These are phyloP conservation scores for Amaurobius ferox DNA, from an alignment of 2,888 invertebrate genomes.

Conservation along the genomic window DNA sequence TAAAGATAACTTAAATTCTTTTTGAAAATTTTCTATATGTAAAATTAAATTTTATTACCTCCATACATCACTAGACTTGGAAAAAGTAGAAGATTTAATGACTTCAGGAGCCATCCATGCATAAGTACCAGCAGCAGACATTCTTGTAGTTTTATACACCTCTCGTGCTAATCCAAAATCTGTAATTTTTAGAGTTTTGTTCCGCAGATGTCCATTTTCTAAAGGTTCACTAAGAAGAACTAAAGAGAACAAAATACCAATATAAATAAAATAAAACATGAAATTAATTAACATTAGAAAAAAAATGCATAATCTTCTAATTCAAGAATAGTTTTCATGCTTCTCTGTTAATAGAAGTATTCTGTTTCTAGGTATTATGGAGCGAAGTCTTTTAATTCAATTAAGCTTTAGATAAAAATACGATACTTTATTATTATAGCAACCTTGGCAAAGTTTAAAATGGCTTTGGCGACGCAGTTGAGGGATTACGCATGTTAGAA, in stretches of 20 bases:
- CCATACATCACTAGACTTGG: slow-evolving; percentile 98
- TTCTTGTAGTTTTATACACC: slow-evolving; percentile 95
- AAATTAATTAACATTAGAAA: too few relatives aligned
- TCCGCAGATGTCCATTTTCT: slow-evolving; percentile 85
- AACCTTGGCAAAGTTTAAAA: too few relatives aligned
- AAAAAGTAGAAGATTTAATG: slow-evolving; percentile 91
- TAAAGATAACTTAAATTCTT: background rate
- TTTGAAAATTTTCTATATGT: too few relatives aligned
- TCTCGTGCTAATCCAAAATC: slow-evolving; percentile 97
- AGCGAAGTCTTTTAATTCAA: too few relatives aligned
- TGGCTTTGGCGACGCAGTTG: too few relatives aligned
- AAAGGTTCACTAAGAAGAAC: slow-evolving; percentile 79
- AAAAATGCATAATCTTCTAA: too few relatives aligned
- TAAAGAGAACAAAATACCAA: slow-evolving; percentile 75
- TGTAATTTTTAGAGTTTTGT: slow-evolving; percentile 96
- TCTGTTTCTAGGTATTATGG: too few relatives aligned
- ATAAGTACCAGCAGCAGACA: slow-evolving; percentile 98
- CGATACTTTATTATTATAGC: too few relatives aligned
- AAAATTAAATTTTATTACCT: slow-evolving; percentile 79
- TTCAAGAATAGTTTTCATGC: too few relatives aligned
- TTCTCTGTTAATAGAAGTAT: too few relatives aligned
- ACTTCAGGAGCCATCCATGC: slow-evolving; percentile 99
- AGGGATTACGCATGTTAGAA: too few relatives aligned
- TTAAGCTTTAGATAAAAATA: too few relatives aligned
- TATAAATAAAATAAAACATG: background rate